Evolutionary conservation across 2,113 vertebrate genomes (phyloP), one percentile per base, ranked within the genome.

Genomic region (Pterocles gutturalis): DNA sequence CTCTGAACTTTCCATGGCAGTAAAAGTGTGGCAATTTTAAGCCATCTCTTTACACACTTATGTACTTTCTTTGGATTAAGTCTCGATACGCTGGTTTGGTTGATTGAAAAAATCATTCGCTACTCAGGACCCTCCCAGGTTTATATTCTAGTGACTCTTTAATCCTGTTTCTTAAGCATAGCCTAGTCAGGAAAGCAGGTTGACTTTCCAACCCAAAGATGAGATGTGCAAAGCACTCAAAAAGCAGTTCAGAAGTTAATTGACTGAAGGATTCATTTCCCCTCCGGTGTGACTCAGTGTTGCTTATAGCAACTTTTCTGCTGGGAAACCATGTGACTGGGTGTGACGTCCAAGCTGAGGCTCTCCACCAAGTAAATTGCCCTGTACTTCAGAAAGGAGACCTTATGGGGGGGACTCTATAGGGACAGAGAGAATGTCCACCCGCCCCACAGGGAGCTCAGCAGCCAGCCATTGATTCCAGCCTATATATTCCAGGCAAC

Each of bases 1-100:
- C 87, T 98, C 82, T 98, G 88, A 60, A 61, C 38, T 92, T 88
- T 43, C 9, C 25, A 5, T 48, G 22, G 7, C 36, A 62, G 73
- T 92, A 58, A 46, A 72, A 79, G n/a, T 4, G 2, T 71, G n/a
- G 29, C 45, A 31, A 6, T 72, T 95, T 96, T 72, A 87, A 92
- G 19, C 41, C 9, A 21, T 76, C 33, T 78, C 29, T 66, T 43
- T 73, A 15, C 33, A 17, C 49, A 79, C 20, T 7, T 57, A 13
- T 13, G 5, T 71, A 28, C 19, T 60, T 71, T 66, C 26, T 78
- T 78, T 70, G 53, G 16, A 20, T 61, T 82, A 82, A 28, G 8
- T 82, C 17, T 83, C 12, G 2, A 3, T 58, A 13, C 33, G 11
- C 31, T 79, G 7, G 21, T 85, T 85, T 71, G 26, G 5, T 84